phyloP scores from a whole-genome alignment of 1,140 invertebrate genomes.

The Ptiloglossa arizonensis region DNA sequence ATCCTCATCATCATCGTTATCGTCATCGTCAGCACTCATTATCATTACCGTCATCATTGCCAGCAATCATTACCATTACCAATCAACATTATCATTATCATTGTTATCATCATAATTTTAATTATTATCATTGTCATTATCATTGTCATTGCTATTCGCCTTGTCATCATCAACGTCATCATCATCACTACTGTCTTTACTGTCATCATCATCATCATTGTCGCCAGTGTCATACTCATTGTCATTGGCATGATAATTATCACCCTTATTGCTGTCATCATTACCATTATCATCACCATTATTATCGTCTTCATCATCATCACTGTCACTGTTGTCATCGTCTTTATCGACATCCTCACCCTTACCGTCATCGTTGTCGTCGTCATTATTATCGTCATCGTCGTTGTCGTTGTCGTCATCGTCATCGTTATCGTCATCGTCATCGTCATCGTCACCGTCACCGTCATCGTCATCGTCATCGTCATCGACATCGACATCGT shows the following conservation, averaged over 20 bases:
- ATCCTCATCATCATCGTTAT: background rate
- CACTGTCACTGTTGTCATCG: background rate
- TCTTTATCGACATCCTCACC: too few species aligned
- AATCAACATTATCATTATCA: background rate
- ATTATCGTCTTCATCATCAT: background rate
- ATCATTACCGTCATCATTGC: background rate
- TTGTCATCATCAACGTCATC: background rate
- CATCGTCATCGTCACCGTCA: background rate
- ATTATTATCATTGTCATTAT: slow-evolving; percentile 27
- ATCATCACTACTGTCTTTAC: background rate
- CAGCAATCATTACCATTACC: background rate
- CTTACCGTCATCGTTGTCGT: background rate
- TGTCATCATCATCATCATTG: slow-evolving; percentile 11
- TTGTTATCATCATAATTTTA: too few species aligned
- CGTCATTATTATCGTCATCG: background rate
- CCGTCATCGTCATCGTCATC: background rate
- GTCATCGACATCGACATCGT: background rate
- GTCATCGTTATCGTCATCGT: slow-evolving; percentile 6
- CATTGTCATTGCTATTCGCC: background rate
- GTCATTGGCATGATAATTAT: background rate
- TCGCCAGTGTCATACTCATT: background rate
- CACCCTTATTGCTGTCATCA: too few species aligned
- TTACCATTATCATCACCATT: slow-evolving; percentile 27
- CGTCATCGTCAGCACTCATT: background rate
- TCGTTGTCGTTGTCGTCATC: background rate